Conservation (phyloP, 2,888 invertebrate species). For the Xylophagus ater region DNA sequence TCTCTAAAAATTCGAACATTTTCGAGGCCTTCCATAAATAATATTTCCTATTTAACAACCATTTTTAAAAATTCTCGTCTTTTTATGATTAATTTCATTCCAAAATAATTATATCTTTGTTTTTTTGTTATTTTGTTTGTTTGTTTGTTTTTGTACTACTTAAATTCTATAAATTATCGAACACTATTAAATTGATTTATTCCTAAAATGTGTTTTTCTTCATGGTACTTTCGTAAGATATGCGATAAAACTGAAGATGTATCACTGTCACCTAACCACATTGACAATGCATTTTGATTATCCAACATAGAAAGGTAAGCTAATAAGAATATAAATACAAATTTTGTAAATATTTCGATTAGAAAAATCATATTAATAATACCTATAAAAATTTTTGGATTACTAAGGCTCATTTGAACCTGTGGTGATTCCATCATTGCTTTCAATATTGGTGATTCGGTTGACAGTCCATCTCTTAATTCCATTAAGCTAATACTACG, state of each 20-base stretch:
- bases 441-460: slow-evolving; percentile 49
- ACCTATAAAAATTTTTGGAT: slow-evolving; percentile 54
- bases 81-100: too few species aligned
- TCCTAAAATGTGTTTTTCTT: slow-evolving; percentile 48
- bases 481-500: slow-evolving; percentile 44
- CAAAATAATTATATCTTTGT: too few species aligned
- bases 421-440: slow-evolving; percentile 53
- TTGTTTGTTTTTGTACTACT: slow-evolving; percentile 3
- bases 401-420: slow-evolving; percentile 52
- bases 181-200: slow-evolving; percentile 38
- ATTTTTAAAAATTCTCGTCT: too few species aligned
- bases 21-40: too few species aligned
- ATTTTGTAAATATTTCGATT: background rate
- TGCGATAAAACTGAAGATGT: slow-evolving; percentile 53
- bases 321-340: slow-evolving; percentile 27
- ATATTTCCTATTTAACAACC: too few species aligned
- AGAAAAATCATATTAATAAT: slow-evolving; percentile 17
- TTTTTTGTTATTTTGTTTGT: too few species aligned
- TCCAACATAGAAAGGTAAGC: slow-evolving; percentile 58
- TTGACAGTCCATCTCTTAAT: slow-evolving; percentile 47
- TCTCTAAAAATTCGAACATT: too few species aligned
- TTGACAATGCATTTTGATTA: slow-evolving; percentile 48
- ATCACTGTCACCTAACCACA: slow-evolving; percentile 58
- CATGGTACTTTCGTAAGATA: slow-evolving; percentile 53
- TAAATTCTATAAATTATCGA: slow-evolving; percentile 11